Base-by-base conservation (phyloP, 2,888 invertebrate species). In the Bellardia bayeri region DNA sequence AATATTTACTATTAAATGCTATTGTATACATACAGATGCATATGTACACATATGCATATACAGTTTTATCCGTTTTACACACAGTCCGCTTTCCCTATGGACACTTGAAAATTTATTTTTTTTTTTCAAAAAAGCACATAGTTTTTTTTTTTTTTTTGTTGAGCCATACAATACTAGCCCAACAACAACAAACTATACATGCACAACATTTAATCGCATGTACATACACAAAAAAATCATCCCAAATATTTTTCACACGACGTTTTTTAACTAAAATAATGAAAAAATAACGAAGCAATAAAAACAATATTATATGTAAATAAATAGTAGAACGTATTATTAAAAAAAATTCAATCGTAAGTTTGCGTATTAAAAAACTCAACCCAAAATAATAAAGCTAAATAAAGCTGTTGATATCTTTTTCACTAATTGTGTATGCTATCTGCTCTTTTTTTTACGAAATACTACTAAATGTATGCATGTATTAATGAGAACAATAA, bases 81-180 rank as follows among this genome's bases (percentile, higher is more conserved):
- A 33, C 30, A 58, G 30, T 64, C 71, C 42, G 69, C 80, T 81
- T 85, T 80, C 81, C 85, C 81, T 76, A 64, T 81, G 76, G 58
- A 79, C 56, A 78, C 56, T 75, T 71, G 8, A 51, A 64, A 76
- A 5, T 1, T 0, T 23, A 42, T 51, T 75, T 23, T 30, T 33
- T 69, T 33, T 30, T 56, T 16, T 3, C 37, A 13, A 79, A 42
- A 13, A 72, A 68, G 14, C 40, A 45, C 51, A 72, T 54, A 78
- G 72, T 84, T 23, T 49, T 7, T 51, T 58, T 56, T n/a, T 56
- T 16, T 56, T 5, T 61, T 13, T 14, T 14, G 14, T 14, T 33
- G 2, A 64, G 30, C 4, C 5, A 58, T 9, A 56, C 16, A 58
- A 72, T 58, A 45, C 13, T 30, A 23, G 45, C 8, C 9, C 14